A percentile compares a stretch with the other conserved stretches of the same genome.
Evolutionary conservation across 2,113 vertebrate genomes (phyloP).

Genomic region (Neogale vison): DNA sequence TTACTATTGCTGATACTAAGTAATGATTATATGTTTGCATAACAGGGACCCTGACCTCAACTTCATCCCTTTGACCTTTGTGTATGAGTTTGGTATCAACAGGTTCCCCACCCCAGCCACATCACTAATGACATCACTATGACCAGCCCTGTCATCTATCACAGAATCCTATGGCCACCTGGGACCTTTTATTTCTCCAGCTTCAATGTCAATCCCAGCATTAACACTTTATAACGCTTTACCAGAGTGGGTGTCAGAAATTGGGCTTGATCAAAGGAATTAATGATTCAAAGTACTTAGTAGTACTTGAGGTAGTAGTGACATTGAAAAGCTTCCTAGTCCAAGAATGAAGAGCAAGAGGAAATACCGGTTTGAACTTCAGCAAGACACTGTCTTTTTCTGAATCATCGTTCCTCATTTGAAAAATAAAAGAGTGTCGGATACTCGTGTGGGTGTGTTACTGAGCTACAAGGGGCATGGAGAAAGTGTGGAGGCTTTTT

Average conservation of each 20-base stretch:
- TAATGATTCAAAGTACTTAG: not conserved
- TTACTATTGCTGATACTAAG: not conserved
- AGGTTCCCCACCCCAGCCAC: fast-evolving
- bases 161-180: not conserved
- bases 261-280: not conserved
- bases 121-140: not conserved
- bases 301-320: not conserved
- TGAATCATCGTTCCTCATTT: not conserved
- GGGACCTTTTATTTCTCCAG: not conserved
- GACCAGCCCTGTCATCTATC: not conserved
- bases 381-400: not conserved
- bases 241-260: not conserved
- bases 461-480: fast-evolving
- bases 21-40: not conserved
- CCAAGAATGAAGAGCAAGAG: not conserved
- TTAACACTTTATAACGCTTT: not conserved
- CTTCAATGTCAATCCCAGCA: not conserved
- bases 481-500: too few relatives aligned
- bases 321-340: not conserved
- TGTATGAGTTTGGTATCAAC: not conserved
- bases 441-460: not conserved
- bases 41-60: too few relatives aligned
- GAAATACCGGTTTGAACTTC: not conserved
- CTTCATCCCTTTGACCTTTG: not conserved
- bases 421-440: not conserved